Evolutionary conservation across 1,140 invertebrate species (phyloP), one percentile per base, ranked within the genome.

Genomic region (Drosophila miranda): DNA sequence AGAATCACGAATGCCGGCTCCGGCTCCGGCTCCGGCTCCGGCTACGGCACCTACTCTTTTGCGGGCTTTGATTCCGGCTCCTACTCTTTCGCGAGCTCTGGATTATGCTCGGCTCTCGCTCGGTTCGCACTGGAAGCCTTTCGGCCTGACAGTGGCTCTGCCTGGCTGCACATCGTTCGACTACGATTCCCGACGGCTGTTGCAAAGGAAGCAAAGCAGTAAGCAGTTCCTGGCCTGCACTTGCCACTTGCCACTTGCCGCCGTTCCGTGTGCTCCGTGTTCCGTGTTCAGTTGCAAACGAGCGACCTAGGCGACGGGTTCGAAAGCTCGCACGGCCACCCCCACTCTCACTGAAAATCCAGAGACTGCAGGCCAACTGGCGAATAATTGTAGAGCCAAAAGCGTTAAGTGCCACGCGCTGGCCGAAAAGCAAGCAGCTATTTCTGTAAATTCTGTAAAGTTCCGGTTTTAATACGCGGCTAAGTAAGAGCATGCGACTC

Each of bases 261-360:
- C 54, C 60, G 28, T 52, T 55, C 68, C 26, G 45, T 28, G 48
- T 23, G 41, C 14, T 30, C 34, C 34, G 34, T 38, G 34, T 38
- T 38, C 34, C 11, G 28, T 8, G 28, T 30, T 7, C 28, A 7
- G 34, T 83, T 86, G 77, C 77, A 86, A 87, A 81, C 74, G 70
- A 74, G 70, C 82, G 48, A 81, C 78, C 78, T 77, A 87, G 74
- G 62, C 63, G 75, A 48, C 56, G 51, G 75, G 74, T 81, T 72
- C 53, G 43, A 62, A 49, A 49, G 38, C 45, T 74, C 44, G 23
- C 45, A 43, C 26, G 44, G 19, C 9, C 34, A 38, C 11, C 34
- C 34, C 34, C 34, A 13, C 11, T 38, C 34, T 38, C 11, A 13
- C 34, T 16, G 26, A 30, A 9, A 34, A n/a, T 42, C 23, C 23